These are phyloP conservation scores for Chelon auratus DNA, from an alignment of 2,797 vertebrate species.

Conservation along the genomic window DNA sequence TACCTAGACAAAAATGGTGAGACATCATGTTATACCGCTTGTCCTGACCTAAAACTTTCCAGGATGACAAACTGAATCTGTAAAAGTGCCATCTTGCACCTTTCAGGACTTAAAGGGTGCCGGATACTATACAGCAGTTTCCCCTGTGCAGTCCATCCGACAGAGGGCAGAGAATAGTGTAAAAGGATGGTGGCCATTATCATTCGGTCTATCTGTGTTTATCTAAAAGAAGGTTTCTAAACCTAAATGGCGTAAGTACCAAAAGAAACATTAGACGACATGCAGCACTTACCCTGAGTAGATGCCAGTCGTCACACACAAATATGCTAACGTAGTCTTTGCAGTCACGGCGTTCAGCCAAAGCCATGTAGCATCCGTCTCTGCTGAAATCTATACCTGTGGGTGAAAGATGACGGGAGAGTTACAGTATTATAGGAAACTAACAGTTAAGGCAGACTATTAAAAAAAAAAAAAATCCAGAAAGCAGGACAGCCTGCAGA, in stretches of 20 bases:
- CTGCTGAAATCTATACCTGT: conserved; percentile 92
- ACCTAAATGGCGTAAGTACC: conserved; percentile 9
- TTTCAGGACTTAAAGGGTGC: background rate
- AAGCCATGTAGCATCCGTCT: conserved; percentile 94
- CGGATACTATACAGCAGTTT: background rate
- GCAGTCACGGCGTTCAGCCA: conserved; percentile 96
- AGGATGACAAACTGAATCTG: background rate
- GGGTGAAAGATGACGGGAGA: conserved; percentile 17
- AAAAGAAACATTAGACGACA: background rate
- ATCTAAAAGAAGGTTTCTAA: background rate
- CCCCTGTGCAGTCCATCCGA: no score
- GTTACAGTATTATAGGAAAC: background rate
- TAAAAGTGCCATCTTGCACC: background rate
- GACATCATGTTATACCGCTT: background rate
- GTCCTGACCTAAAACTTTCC: background rate
- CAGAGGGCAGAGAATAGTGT: background rate
- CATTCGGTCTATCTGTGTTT: background rate
- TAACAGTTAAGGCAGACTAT: background rate
- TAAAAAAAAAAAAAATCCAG: background rate
- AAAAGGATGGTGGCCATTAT: background rate
- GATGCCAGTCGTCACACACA: conserved; percentile 97
- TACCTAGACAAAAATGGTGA: no score
- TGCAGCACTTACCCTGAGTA: conserved; percentile 88
- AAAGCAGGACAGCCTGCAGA: background rate
- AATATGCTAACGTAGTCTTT: conserved; percentile 96